A percentile compares a stretch with the other conserved stretches of the same genome.
phyloP scores from a whole-genome alignment of 2,113 vertebrate genomes.

The Triplophysa tibetana region DNA sequence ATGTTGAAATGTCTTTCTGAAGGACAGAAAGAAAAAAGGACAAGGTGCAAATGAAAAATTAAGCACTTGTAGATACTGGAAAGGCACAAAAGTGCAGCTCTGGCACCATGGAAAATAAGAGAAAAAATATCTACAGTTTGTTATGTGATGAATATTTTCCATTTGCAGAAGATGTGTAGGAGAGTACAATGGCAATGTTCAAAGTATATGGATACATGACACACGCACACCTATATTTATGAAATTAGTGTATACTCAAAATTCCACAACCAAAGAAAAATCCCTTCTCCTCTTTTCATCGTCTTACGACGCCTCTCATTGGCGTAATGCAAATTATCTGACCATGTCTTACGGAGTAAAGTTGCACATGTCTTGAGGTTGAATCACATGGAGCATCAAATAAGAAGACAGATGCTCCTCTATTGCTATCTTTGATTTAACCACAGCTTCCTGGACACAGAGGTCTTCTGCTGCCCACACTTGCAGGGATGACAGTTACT shows the following conservation, averaged over 20 bases:
- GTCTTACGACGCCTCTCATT: background rate
- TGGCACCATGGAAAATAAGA: background rate
- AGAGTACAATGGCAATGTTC: conserved; percentile 7
- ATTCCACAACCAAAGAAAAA: background rate
- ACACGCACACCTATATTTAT: background rate
- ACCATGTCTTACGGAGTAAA: background rate
- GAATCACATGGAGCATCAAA: background rate
- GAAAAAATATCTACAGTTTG: background rate
- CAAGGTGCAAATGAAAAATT: background rate
- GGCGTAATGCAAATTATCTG: background rate
- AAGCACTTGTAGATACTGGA: background rate
- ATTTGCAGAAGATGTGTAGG: conserved; percentile 11
- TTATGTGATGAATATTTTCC: conserved; percentile 39
- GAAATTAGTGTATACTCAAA: background rate
- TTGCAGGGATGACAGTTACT: conserved; percentile 28
- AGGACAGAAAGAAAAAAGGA: conserved; percentile 1
- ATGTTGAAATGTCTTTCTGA: background rate
- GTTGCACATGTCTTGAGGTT: background rate
- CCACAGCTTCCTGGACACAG: conserved; percentile 63
- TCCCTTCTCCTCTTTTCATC: background rate
- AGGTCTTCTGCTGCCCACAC: conserved; percentile 54
- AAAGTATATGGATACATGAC: background rate
- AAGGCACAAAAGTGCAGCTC: background rate
- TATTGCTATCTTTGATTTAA: conserved; percentile 28
- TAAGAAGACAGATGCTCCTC: background rate